Percentiles rank a stretch among this genome's conserved stretches.
phyloP scores from a whole-genome alignment of 2,797 vertebrate species.

The Sebastes cheni region DNA sequence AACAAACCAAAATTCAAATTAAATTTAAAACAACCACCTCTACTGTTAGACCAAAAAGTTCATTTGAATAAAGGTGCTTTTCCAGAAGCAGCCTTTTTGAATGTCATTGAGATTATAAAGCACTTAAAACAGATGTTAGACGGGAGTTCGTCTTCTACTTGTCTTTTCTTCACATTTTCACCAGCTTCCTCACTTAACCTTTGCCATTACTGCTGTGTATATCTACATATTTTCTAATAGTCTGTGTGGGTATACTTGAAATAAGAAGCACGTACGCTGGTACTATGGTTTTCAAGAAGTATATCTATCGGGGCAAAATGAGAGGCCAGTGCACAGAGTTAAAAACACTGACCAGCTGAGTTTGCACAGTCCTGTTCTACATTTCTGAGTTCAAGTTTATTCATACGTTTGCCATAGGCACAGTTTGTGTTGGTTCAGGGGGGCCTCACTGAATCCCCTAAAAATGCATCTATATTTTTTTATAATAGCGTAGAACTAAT shows the following conservation, averaged over 20 bases:
- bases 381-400: background rate
- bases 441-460: too few relatives aligned
- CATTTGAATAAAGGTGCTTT: background rate
- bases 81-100: background rate
- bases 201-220: background rate
- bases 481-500: too few relatives aligned
- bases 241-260: background rate
- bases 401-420: rapidly evolving
- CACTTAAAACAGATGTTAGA: background rate
- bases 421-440: too few relatives aligned
- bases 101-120: background rate
- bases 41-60: background rate
- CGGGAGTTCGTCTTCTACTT: background rate
- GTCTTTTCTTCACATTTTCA: background rate
- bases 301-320: background rate
- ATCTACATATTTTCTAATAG: background rate
- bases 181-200: background rate
- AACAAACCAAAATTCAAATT: too few relatives aligned
- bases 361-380: too few relatives aligned
- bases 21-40: background rate
- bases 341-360: too few relatives aligned
- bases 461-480: too few relatives aligned
- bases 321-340: background rate
- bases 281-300: too few relatives aligned
- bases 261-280: background rate